A percentile compares a stretch with the other conserved stretches of the same genome.
phyloP scores from a whole-genome alignment of 23 tunicate genomes.

The Trididemnum miniatum region DNA sequence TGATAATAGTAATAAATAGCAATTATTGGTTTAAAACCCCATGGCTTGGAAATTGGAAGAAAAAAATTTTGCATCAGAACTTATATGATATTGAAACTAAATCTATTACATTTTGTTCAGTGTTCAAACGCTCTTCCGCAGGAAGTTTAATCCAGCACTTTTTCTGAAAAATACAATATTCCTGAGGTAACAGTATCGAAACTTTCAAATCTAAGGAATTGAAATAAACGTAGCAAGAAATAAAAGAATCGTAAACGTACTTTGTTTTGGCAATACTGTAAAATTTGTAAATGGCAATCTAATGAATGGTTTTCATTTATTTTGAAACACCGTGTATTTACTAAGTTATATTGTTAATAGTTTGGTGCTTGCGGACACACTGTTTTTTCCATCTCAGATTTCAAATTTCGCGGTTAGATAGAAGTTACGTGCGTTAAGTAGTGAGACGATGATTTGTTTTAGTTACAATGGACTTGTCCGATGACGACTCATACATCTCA shows the following conservation, averaged over 20 bases:
- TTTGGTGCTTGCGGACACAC: too few species aligned
- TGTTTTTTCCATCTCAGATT: too few species aligned
- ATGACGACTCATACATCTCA: constrained; percentile 24
- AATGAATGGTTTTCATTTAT: too few species aligned
- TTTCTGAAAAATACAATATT: constrained; percentile 31
- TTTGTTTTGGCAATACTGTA: too few species aligned
- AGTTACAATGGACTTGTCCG: constrained; percentile 43
- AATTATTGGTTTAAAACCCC: constrained; percentile 24
- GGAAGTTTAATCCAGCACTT: constrained; percentile 29
- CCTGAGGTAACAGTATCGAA: constrained; percentile 31
- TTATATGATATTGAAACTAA: constrained; percentile 1
- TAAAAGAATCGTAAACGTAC: too few species aligned
- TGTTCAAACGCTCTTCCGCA: constrained; percentile 26
- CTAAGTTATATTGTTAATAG: too few species aligned
- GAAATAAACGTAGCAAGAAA: constrained; percentile 16
- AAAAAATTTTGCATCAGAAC: neutral
- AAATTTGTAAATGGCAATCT: too few species aligned
- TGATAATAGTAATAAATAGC: constrained; percentile 31
- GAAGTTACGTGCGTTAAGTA: too few species aligned
- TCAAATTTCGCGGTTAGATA: too few species aligned
- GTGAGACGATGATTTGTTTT: neutral
- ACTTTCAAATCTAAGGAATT: constrained; percentile 5
- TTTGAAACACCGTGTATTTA: too few species aligned
- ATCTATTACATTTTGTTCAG: too few species aligned
- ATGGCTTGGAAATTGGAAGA: constrained; percentile 32